Percentiles rank a stretch among this genome's conserved stretches.
Evolutionary conservation across 2,888 invertebrate species (phyloP).

Genomic region (Drosophila fulvimacula): DNA sequence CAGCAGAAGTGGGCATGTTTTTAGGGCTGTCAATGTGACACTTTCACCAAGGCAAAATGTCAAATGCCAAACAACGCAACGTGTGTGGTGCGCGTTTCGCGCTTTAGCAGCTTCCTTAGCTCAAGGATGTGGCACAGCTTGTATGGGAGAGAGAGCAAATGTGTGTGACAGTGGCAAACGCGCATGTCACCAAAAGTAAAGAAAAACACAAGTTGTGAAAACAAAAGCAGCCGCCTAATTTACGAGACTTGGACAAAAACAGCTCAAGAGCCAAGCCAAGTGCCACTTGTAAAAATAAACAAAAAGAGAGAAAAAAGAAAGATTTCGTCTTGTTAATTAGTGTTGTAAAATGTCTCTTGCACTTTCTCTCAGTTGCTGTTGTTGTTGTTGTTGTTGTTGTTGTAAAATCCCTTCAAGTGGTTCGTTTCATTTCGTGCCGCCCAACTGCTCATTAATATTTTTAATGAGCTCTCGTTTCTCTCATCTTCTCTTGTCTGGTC

Average conservation of each 20-base stretch:
- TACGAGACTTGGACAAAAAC: slow-evolving; percentile 16
- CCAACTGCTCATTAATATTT: slow-evolving; percentile 67
- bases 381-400: slow-evolving; percentile 26
- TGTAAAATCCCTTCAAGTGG: slow-evolving; percentile 56
- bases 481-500: not conserved
- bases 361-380: slow-evolving; percentile 66
- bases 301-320: slow-evolving; percentile 12
- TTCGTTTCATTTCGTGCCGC: slow-evolving; percentile 4
- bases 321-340: slow-evolving; percentile 74
- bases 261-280: slow-evolving; percentile 20
- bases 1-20: slow-evolving; percentile 71
- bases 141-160: slow-evolving; percentile 2
- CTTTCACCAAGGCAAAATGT: slow-evolving; percentile 64
- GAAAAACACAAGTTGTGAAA: slow-evolving; percentile 77
- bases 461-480: slow-evolving; percentile 58
- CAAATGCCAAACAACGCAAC: slow-evolving; percentile 51
- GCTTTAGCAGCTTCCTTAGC: slow-evolving; percentile 59
- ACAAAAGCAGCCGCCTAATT: slow-evolving; percentile 70
- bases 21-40: slow-evolving; percentile 62
- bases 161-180: slow-evolving; percentile 61
- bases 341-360: slow-evolving; percentile 69
- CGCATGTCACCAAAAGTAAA: slow-evolving; percentile 71
- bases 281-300: slow-evolving; percentile 76
- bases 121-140: slow-evolving; percentile 28
- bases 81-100: slow-evolving; percentile 61